Evolutionary conservation across 1,140 invertebrate genomes (phyloP).

Genomic region (Orchesella cincta): DNA sequence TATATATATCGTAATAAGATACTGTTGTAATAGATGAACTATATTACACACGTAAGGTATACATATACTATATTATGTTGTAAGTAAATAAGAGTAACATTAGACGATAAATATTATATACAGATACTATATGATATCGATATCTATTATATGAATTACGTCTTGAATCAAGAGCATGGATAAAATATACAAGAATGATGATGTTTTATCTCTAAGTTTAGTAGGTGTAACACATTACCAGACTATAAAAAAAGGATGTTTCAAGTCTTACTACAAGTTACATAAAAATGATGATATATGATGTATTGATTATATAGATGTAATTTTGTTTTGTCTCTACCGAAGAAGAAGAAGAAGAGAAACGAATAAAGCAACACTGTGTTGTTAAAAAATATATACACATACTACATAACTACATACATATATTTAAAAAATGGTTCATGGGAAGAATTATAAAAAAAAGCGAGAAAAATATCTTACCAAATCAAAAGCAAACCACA

Average conservation of each 20-base stretch:
- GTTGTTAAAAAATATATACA: too few relatives aligned
- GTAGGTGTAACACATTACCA: slow-evolving; percentile 28
- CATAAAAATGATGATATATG: too few relatives aligned
- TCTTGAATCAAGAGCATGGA: not conserved
- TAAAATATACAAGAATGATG: not conserved
- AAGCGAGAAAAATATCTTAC: too few relatives aligned
- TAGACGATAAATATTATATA: not conserved
- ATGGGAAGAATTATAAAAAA: not conserved
- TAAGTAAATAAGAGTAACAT: not conserved
- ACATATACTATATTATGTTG: not conserved
- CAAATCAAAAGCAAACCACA: too few relatives aligned
- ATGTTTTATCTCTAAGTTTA: not conserved
- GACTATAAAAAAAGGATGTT: not conserved
- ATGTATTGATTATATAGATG: too few relatives aligned
- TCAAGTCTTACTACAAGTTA: not conserved
- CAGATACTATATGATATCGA: not conserved
- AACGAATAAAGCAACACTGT: too few relatives aligned
- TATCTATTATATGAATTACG: not conserved
- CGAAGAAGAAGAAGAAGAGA: too few relatives aligned
- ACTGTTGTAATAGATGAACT: not conserved
- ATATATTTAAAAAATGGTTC: too few relatives aligned
- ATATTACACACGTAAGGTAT: not conserved
- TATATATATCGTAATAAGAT: not conserved
- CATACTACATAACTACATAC: too few relatives aligned
- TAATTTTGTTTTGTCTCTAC: too few relatives aligned